These are phyloP conservation scores for Tridacna gigas DNA, from an alignment of 2,888 invertebrate species.

Conservation along the genomic window DNA sequence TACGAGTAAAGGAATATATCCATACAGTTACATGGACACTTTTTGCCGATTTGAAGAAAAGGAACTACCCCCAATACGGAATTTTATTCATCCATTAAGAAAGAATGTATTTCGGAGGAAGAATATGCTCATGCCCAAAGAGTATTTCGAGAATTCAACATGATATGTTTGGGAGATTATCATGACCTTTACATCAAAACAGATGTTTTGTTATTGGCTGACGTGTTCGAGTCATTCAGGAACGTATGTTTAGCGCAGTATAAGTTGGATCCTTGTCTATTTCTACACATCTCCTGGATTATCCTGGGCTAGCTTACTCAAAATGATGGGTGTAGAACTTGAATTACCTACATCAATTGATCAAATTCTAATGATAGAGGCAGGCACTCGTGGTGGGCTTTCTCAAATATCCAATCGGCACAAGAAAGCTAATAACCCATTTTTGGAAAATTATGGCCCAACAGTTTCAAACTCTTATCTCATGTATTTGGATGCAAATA, in stretches of 20 bases:
- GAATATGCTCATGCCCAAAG: conserved; percentile 47
- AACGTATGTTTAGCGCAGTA: conserved; percentile 21
- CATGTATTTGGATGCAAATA: conserved; percentile 26
- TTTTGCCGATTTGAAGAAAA: conserved; percentile 30
- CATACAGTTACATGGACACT: conserved; percentile 77
- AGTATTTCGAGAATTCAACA: conserved; percentile 34
- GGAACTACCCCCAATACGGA: conserved; percentile 25
- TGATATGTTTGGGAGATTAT: conserved; percentile 34
- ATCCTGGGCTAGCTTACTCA: conserved; percentile 6
- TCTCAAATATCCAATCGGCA: conserved; percentile 39
- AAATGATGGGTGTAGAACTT: conserved; percentile 38
- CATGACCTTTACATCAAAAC: conserved; percentile 46
- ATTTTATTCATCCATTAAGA: conserved; percentile 61
- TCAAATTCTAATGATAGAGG: neutral
- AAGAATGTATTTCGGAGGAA: conserved; percentile 40
- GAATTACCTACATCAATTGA: conserved; percentile 46
- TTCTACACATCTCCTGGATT: conserved; percentile 79
- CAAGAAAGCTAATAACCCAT: conserved; percentile 44
- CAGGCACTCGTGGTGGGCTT: conserved; percentile 37
- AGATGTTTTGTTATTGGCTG: conserved; percentile 37
- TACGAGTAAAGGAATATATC: conserved; percentile 78
- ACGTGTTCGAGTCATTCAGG: conserved; percentile 44
- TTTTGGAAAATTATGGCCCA: conserved; percentile 48
- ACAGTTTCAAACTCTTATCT: conserved; percentile 48
- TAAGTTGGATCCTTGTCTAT: conserved; percentile 71